phyloP scores from a whole-genome alignment of 2,113 vertebrate species.

The Zosterops borbonicus region DNA sequence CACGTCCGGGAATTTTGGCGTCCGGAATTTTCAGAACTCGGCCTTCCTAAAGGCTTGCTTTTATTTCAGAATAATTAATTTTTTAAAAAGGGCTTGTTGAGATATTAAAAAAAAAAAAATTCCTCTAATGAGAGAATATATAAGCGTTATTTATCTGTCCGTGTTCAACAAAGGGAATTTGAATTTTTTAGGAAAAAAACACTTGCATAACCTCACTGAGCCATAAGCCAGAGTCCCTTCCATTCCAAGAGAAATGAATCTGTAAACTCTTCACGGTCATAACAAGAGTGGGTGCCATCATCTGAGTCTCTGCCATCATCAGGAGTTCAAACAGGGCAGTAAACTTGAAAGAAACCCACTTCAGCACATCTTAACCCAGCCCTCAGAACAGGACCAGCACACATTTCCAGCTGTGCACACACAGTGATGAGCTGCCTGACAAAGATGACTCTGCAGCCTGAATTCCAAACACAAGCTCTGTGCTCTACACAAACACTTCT shows the following conservation, averaged over 20 bases:
- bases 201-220: not conserved
- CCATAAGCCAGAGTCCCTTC: not conserved
- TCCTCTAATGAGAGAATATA: not conserved
- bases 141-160: not conserved
- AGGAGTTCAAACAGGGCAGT: not conserved
- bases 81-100: not conserved
- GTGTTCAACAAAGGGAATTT: not conserved
- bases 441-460: not conserved
- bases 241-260: not conserved
- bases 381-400: not conserved
- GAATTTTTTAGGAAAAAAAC: not conserved
- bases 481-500: not conserved
- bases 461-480: not conserved
- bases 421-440: not conserved
- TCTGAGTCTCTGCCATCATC: not conserved
- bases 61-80: not conserved
- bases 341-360: not conserved
- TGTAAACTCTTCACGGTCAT: fast-evolving
- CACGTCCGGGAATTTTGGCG: fast-evolving
- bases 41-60: not conserved
- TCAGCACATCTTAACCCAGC: not conserved
- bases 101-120: not conserved
- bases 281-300: not conserved
- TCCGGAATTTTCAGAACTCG: not conserved
- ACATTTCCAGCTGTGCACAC: not conserved